A percentile compares a stretch with the other conserved stretches of the same genome.
phyloP scores from a whole-genome alignment of 2,113 vertebrate species.

The Protobothrops flavoviridis region DNA sequence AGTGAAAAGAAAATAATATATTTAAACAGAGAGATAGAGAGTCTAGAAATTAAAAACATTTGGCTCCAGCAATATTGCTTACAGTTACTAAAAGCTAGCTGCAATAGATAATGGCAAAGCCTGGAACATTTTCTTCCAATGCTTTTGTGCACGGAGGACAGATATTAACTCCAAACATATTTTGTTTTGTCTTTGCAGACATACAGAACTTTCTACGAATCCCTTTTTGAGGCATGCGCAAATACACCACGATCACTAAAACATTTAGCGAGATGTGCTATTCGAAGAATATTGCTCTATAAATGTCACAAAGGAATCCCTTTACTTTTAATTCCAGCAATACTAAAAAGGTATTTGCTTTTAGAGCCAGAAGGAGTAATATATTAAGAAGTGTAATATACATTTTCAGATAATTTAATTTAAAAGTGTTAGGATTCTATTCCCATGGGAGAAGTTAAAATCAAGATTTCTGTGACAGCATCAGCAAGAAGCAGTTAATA shows the following conservation, averaged over 20 bases:
- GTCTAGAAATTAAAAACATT: neutral
- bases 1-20: neutral
- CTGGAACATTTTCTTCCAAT: neutral
- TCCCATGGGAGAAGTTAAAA: neutral
- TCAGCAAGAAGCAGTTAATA: neutral
- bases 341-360: conserved; percentile 86
- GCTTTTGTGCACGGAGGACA: neutral
- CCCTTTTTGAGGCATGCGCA: conserved; percentile 84
- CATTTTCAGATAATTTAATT: accelerated
- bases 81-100: neutral
- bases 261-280: conserved; percentile 85
- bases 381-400: conserved; percentile 59
- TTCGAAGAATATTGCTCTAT: conserved; percentile 71
- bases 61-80: neutral
- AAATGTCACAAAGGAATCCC: conserved; percentile 76
- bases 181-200: conserved; percentile 67
- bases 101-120: neutral
- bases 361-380: conserved; percentile 88
- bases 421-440: accelerated
- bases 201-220: conserved; percentile 86
- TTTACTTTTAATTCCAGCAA: conserved; percentile 78
- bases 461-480: neutral
- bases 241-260: conserved; percentile 86
- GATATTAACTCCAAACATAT: neutral
- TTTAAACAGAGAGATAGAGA: neutral